Conservation (phyloP, 2,888 invertebrate genomes). For the Sarcophaga caerulescens region DNA sequence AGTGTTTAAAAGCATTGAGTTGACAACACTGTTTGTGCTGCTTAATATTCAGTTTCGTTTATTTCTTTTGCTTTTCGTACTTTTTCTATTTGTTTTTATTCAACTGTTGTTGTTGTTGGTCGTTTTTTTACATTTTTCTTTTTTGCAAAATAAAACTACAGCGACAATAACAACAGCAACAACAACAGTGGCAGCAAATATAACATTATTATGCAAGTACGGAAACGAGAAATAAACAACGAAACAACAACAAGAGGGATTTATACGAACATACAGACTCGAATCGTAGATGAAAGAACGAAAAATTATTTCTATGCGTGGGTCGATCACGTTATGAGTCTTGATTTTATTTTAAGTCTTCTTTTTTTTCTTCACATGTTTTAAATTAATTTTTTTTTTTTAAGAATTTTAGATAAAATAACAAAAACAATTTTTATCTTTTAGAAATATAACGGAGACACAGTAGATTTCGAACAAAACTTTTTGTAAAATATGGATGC, state of each 20-base stretch:
- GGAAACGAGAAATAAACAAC: slow-evolving; percentile 41
- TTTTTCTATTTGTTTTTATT: neutral
- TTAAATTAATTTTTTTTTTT: slow-evolving; percentile 22
- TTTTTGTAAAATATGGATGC: too few species aligned
- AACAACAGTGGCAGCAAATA: neutral
- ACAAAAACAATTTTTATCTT: neutral
- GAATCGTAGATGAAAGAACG: too few species aligned
- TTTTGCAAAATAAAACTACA: slow-evolving; percentile 24
- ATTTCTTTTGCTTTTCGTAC: slow-evolving; percentile 37
- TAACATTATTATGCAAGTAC: slow-evolving; percentile 18
- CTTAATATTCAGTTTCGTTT: slow-evolving; percentile 58
- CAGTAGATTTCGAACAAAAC: too few species aligned
- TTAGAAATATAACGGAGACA: too few species aligned
- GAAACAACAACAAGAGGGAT: slow-evolving; percentile 7
- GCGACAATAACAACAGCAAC: neutral
- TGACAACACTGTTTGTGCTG: neutral
- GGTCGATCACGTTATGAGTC: slow-evolving; percentile 7
- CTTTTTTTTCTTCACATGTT: neutral
- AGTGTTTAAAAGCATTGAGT: too few species aligned
- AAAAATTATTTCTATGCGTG: slow-evolving; percentile 42
- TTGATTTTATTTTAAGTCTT: too few species aligned
- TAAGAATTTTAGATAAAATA: slow-evolving; percentile 8
- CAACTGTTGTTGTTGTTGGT: slow-evolving; percentile 10
- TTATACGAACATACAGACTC: slow-evolving; percentile 7
- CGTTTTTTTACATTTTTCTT: neutral